Evolutionary conservation across 1,140 invertebrate genomes (phyloP), one percentile per base, ranked within the genome.

Genomic region (Platyscapa corneri): DNA sequence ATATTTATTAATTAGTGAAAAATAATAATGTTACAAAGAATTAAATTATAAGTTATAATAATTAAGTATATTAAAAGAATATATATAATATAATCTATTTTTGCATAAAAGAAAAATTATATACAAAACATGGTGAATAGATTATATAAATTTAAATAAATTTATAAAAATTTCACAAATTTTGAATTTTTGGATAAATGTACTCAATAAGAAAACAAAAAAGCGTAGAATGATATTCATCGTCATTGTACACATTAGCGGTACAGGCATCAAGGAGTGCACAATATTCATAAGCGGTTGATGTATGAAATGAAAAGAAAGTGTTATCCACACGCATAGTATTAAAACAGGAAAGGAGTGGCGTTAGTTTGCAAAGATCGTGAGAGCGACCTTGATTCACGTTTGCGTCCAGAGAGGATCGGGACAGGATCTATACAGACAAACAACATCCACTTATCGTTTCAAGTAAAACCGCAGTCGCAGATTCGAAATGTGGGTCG

Each of bases 341-440:
- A 7, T 53, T 12, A 72, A 64, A 34, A 32, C 18, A 23, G 34
- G 34, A 23, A n/a, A 49, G 27, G 56, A 27, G 82, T n/a, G 64
- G 49, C 70, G 70, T 18, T 49, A 10, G n/a, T 53, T 49, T 27
- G 53, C 56, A 27, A 72, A 79, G 20, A 80, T 86, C 86, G 88
- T 86, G 89, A 89, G 89, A 89, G 89, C 77, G 87, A 88, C 89
- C 89, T 89, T 89, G 88, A 89, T 89, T 89, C 83, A n/a, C n/a
- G n/a, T n/a, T n/a, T n/a, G n/a, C n/a, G n/a, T n/a, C 64, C 74
- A 12, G 12, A 8, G 64, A 16, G 10, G 27, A 20, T 18, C 46
- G 7, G 0, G 60, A 53, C 74, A 72, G 83, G 78, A 87, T 88
- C 85, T 34, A 46, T 56, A 70, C 65, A 37, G 53, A 46, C 77